Base-by-base conservation (phyloP, 1,140 invertebrate species). In the Drosophila watanabei region DNA sequence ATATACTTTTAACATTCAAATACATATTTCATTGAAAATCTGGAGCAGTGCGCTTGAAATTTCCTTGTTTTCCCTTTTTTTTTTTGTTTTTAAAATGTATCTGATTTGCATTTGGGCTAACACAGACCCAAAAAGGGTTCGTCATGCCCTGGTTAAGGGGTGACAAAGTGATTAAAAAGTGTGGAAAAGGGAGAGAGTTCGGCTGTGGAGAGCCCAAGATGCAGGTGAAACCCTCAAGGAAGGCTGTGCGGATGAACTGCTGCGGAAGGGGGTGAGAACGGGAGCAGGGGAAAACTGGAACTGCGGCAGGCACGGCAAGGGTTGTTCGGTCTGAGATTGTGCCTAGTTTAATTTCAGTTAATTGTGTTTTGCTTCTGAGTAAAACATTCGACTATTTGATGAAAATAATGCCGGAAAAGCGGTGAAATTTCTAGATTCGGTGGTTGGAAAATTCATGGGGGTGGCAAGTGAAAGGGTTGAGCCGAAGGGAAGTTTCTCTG, bases 311-410 rank as follows among this genome's bases (percentile, higher is more conserved):
- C 58, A 43, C 66, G 54, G 68, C 69, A 79, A 80, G 81, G 86
- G 85, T 90, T 85, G 86, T 68, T 90, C 65, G 33, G 41, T 18
- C 59, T 62, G 71, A 69, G 62, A 69, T 82, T 71, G 64, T 80
- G 79, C 82, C 75, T 90, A 86, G 84, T 90, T 90, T 90, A 90
- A 90, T 90, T 90, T 90, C 76, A 90, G 86, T 90, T 90, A 90
- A 90, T 90, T 90, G 82, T 90, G 87, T 80, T 89, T 85, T 79
- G 61, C 75, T 75, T 85, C 75, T 64, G 70, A 76, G 79, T 62
- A 89, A 85, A 89, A 85, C 86, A 85, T 79, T 88, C 41, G 70
- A 81, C 64, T 73, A 82, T 89, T 89, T 89, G 87, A 82, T 86
- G 87, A 54, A 86, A 90, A 90, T 90, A 86, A 82, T 76, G 77